phyloP scores from a whole-genome alignment of 2,797 vertebrate species.

The Galaxias olidus region DNA sequence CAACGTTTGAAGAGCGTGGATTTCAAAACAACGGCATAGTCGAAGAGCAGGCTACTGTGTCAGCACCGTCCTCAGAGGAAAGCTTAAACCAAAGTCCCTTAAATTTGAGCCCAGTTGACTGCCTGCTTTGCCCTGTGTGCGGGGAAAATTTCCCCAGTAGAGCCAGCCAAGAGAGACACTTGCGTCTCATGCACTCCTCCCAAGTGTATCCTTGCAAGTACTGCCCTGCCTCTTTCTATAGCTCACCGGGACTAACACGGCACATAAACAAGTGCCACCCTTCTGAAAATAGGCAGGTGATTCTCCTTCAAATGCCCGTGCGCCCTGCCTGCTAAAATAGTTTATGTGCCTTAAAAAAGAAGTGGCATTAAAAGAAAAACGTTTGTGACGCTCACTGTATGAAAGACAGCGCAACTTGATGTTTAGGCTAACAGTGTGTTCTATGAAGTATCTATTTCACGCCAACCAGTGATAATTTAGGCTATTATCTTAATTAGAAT shows the following conservation, averaged over 20 bases:
- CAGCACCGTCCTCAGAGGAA: constrained; percentile 70
- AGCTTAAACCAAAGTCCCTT: constrained; percentile 74
- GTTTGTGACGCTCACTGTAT: constrained; percentile 59
- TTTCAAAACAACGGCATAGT: constrained; percentile 64
- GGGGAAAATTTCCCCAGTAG: constrained; percentile 91
- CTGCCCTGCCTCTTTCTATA: constrained; percentile 98
- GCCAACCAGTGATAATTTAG: constrained; percentile 77
- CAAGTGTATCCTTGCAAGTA: constrained; percentile 98
- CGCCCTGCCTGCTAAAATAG: constrained; percentile 88
- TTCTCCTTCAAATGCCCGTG: constrained; percentile 96
- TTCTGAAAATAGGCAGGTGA: constrained; percentile 97
- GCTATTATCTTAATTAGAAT: constrained; percentile 47
- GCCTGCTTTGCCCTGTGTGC: constrained; percentile 92
- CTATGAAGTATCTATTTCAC: constrained; percentile 62
- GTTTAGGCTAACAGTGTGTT: constrained; percentile 62
- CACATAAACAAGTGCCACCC: constrained; percentile 99
- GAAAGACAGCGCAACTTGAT: constrained; percentile 66
- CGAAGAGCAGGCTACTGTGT: constrained; percentile 58
- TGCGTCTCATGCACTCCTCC: constrained; percentile 92
- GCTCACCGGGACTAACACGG: constrained; percentile 96
- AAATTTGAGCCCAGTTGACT: constrained; percentile 82
- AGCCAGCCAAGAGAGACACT: constrained; percentile 92
- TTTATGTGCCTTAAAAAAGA: constrained; percentile 70
- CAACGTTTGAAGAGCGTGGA: constrained; percentile 69
- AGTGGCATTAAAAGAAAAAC: constrained; percentile 27